A percentile compares a stretch with the other conserved stretches of the same genome.
Evolutionary conservation across 2,113 vertebrate genomes (phyloP).

Genomic region (Lethenteron camtschaticum): DNA sequence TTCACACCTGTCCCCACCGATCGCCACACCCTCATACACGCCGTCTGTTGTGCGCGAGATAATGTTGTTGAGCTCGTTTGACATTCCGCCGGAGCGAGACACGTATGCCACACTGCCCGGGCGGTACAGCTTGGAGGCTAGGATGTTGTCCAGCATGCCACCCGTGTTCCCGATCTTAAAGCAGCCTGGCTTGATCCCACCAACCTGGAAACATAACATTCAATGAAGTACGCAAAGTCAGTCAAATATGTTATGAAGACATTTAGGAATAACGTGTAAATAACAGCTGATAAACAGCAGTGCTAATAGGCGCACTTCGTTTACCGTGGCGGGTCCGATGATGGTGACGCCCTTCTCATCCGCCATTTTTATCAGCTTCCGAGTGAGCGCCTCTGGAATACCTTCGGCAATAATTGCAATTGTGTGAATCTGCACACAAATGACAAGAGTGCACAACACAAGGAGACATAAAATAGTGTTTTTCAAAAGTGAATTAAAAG

Average conservation of each 20-base stretch:
- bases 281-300: no score
- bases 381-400: slow-evolving; percentile 75
- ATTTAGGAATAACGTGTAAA: no score
- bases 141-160: slow-evolving; percentile 91
- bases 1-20: slow-evolving; percentile 70
- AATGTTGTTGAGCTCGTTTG: slow-evolving; percentile 97
- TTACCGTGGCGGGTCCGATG: slow-evolving; percentile 82
- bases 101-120: slow-evolving; percentile 89
- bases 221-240: no score
- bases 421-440: slow-evolving; percentile 44
- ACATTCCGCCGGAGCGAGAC: slow-evolving; percentile 89
- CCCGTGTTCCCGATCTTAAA: slow-evolving; percentile 96
- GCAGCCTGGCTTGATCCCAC: slow-evolving; percentile 88
- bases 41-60: slow-evolving; percentile 78
- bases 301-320: no score
- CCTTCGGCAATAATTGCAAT: slow-evolving; percentile 94
- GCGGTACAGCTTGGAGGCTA: slow-evolving; percentile 83
- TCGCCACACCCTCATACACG: slow-evolving; percentile 82
- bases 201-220: slow-evolving; percentile 31
- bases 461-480: no score
- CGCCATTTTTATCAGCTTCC: slow-evolving; percentile 67
- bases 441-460: no score
- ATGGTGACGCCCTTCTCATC: slow-evolving; percentile 76
- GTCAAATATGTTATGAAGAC: no score
- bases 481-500: no score